These are phyloP conservation scores for Sus scrofa DNA, from an alignment of 2,113 vertebrate species.

Conservation along the genomic window DNA sequence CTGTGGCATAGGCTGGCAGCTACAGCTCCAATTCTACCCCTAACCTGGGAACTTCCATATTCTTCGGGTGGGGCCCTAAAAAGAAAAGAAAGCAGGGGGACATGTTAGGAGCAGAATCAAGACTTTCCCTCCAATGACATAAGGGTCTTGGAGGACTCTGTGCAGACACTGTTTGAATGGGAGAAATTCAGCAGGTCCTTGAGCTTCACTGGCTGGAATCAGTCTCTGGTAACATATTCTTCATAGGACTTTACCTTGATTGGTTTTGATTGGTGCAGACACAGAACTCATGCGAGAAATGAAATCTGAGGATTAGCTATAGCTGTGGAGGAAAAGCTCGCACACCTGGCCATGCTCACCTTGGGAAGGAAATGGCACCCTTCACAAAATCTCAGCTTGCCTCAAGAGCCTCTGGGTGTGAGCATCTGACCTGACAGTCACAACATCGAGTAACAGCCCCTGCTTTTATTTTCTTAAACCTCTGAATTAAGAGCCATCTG, in stretches of 20 bases:
- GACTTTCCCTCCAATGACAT: fast-evolving
- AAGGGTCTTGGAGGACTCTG: neutral
- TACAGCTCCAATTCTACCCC: no score
- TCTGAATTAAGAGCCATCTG: neutral
- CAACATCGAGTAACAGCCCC: neutral
- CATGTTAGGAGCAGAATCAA: neutral
- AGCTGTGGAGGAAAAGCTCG: neutral
- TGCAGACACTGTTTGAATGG: neutral
- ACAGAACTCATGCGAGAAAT: neutral
- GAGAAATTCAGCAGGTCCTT: neutral
- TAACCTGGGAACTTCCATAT: no score
- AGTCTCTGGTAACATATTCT: neutral
- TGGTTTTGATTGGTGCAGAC: neutral
- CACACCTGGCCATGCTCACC: neutral
- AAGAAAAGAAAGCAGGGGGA: neutral
- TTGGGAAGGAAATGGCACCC: neutral
- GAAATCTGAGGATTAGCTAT: neutral
- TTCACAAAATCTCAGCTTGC: neutral
- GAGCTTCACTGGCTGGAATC: neutral
- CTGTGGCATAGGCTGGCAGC: no score
- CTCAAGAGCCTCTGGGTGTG: neutral
- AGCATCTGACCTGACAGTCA: neutral
- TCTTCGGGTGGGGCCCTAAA: no score
- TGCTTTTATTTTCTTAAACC: neutral
- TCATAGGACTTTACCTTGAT: neutral